Evolutionary conservation across 2,888 invertebrate species (phyloP), one percentile per base, ranked within the genome.

Genomic region (Cheilosia urbana): DNA sequence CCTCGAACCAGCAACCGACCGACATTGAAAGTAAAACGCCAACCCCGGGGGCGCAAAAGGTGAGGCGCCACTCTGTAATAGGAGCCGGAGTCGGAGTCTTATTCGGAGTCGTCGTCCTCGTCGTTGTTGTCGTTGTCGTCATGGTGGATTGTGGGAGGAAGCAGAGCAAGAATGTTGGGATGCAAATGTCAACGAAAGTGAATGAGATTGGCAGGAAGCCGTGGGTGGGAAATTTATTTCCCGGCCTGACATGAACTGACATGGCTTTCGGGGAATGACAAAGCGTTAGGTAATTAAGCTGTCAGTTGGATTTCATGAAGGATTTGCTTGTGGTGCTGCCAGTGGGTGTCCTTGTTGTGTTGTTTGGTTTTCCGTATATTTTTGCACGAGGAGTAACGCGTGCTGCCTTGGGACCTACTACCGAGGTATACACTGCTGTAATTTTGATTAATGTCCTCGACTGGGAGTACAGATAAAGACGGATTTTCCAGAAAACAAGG

Each of bases 241-340:
- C 55, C 51, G 63, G 49, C 49, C 60, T 79, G 69, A 78, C 66
- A 60, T 76, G 66, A 47, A 76, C 71, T 85, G 81, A 85, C 80
- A 85, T 71, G 60, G 85, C 85, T 85, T 85, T 81, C 60, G 72
- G 72, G 83, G 72, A 81, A 85, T 85, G 85, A 85, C 85, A 85
- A 85, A 85, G 85, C 85, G 85, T 81, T 81, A 85, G 85, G 85
- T 85, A 85, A 85, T 85, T 85, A 85, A 85, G 80, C 85, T 85
- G 85, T 85, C 85, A 85, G 85, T 80, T 80, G 80, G 76, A 72
- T 81, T 85, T 85, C 81, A 72, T 71, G 79, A 81, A 85, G 77
- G 77, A 81, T 85, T 85, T 85, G 77, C 63, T 85, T 76, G 72
- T 72, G 68, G 72, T 63, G 66, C 45, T 73, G 49, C 24, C 15